phyloP scores from a whole-genome alignment of 2,888 invertebrate genomes.

The Dicranocentrus wangi region DNA sequence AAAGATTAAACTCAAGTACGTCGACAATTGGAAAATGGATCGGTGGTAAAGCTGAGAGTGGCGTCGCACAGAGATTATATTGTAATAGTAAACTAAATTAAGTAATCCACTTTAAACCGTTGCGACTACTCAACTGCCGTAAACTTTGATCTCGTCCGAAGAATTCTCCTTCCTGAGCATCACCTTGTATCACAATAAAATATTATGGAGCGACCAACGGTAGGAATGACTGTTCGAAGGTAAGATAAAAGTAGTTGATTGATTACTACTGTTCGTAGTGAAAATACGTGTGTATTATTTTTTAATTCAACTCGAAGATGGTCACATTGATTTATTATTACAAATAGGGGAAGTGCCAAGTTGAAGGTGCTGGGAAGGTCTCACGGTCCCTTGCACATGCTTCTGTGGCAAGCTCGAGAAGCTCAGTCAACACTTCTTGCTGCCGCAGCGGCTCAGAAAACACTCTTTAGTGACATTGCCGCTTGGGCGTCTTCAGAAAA shows the following conservation, averaged over 20 bases:
- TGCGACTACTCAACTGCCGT: neutral
- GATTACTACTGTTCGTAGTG: too few species aligned
- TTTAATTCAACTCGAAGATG: neutral
- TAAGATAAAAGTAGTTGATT: neutral
- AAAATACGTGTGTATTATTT: neutral
- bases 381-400: slow-evolving; percentile 70
- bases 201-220: neutral
- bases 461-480: slow-evolving; percentile 71
- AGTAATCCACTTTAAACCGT: neutral
- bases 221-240: slow-evolving; percentile 1
- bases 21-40: too few species aligned
- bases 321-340: neutral
- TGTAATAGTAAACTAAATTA: neutral
- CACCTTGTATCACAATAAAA: neutral
- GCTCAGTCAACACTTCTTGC: slow-evolving; percentile 69
- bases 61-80: neutral
- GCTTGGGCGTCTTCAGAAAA: slow-evolving; percentile 72
- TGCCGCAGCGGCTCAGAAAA: slow-evolving; percentile 71
- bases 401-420: slow-evolving; percentile 72
- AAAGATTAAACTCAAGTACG: too few species aligned
- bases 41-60: too few species aligned
- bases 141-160: neutral
- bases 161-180: neutral
- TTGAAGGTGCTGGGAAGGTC: slow-evolving; percentile 68
- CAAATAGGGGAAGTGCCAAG: slow-evolving; percentile 69